A percentile compares a stretch with the other conserved stretches of the same genome.
These are phyloP conservation scores for Drosophila bocki DNA, from an alignment of 1,140 invertebrate genomes.

Conservation along the genomic window DNA sequence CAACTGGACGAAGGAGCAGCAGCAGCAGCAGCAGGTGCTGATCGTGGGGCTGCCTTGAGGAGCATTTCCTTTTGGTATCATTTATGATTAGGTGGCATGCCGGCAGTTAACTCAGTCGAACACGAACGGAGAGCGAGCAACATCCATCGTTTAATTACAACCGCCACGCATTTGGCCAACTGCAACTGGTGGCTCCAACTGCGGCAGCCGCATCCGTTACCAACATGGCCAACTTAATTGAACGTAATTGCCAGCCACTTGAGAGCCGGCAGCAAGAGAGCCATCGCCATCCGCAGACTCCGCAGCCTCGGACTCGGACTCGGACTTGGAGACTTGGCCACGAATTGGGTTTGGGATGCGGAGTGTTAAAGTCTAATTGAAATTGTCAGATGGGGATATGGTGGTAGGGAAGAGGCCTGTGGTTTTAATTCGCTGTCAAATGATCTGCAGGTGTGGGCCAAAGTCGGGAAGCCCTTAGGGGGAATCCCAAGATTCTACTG, in stretches of 20 bases:
- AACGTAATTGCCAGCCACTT: slow-evolving; percentile 81
- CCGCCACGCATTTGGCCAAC: slow-evolving; percentile 52
- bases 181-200: slow-evolving; percentile 11
- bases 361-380: slow-evolving; percentile 82
- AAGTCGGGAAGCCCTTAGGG: neutral
- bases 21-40: slow-evolving; percentile 43
- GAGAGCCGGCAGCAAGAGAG: slow-evolving; percentile 53
- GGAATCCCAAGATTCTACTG: neutral
- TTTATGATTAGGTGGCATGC: slow-evolving; percentile 82
- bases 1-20: slow-evolving; percentile 33
- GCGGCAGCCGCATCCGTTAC: slow-evolving; percentile 68
- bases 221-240: slow-evolving; percentile 81
- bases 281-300: slow-evolving; percentile 11
- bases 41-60: slow-evolving; percentile 50
- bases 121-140: slow-evolving; percentile 24
- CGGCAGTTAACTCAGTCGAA: slow-evolving; percentile 66
- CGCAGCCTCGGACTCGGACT: neutral
- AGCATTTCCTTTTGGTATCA: slow-evolving; percentile 82
- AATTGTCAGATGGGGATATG: slow-evolving; percentile 67
- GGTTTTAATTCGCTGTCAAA: slow-evolving; percentile 4
- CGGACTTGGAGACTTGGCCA: neutral
- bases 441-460: slow-evolving; percentile 10
- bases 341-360: neutral
- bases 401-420: neutral
- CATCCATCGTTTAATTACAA: slow-evolving; percentile 76